phyloP scores from a whole-genome alignment of 2,113 vertebrate genomes.

The Brachirus orientalis region DNA sequence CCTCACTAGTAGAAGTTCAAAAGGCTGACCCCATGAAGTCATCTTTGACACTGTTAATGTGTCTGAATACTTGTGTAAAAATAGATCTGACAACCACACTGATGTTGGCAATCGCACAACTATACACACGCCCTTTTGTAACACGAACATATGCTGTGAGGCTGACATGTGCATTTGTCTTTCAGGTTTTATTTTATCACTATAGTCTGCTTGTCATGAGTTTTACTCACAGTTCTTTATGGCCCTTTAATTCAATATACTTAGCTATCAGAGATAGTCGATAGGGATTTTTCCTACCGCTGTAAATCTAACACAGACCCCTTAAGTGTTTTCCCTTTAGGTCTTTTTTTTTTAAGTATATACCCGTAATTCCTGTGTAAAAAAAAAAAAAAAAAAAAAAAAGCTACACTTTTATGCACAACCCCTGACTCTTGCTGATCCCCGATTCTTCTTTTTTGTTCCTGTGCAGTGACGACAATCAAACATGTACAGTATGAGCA shows the following conservation, averaged over 20 bases:
- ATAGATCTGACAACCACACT: constrained; percentile 4
- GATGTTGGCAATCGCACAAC: background rate
- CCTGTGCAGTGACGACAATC: background rate
- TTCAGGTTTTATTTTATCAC: constrained; percentile 5
- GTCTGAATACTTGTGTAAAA: constrained; percentile 21
- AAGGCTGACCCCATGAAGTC: constrained; percentile 22
- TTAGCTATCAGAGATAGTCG: constrained; percentile 39
- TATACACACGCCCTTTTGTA: background rate
- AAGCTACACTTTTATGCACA: background rate
- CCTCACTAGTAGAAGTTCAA: background rate
- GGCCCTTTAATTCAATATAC: constrained; percentile 39
- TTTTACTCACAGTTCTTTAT: constrained; percentile 53
- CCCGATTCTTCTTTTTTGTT: background rate
- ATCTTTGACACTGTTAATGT: constrained; percentile 20
- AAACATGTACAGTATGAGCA: background rate
- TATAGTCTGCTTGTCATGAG: constrained; percentile 10
- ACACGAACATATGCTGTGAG: background rate
- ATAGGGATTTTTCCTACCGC: constrained; percentile 20
- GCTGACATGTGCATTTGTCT: constrained; percentile 8
- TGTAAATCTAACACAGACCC: constrained; percentile 40
- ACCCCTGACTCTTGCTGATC: background rate
- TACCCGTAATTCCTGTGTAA: background rate
- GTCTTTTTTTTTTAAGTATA: background rate
- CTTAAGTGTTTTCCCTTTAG: constrained; percentile 19
- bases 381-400: background rate